Conservation (phyloP, 2,888 invertebrate species). For the Drosophila pegasa region DNA sequence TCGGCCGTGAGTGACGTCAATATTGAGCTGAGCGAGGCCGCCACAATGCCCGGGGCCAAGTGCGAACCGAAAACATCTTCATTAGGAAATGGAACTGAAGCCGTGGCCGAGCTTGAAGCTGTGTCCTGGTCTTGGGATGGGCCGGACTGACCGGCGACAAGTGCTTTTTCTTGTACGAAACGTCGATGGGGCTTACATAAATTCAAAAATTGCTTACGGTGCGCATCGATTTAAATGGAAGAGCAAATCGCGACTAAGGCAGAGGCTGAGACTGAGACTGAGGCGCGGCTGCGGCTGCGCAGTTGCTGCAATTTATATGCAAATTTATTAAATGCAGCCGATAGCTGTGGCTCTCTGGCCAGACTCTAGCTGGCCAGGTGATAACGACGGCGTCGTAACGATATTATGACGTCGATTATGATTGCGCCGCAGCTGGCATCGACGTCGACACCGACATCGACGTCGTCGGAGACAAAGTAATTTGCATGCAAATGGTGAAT, state of each 20-base stretch:
- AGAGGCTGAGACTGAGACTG: slow-evolving; percentile 18
- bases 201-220: slow-evolving; percentile 81
- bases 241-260: slow-evolving; percentile 31
- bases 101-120: slow-evolving; percentile 12
- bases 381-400: slow-evolving; percentile 68
- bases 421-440: slow-evolving; percentile 56
- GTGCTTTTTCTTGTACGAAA: slow-evolving; percentile 82
- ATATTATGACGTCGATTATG: slow-evolving; percentile 78
- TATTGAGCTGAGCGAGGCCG: slow-evolving; percentile 12
- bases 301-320: slow-evolving; percentile 74
- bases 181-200: slow-evolving; percentile 80
- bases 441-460: slow-evolving; percentile 11
- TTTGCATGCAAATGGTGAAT: slow-evolving; percentile 80
- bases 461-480: slow-evolving; percentile 48
- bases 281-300: slow-evolving; percentile 31
- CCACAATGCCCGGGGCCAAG: slow-evolving; percentile 45
- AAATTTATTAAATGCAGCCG: slow-evolving; percentile 69
- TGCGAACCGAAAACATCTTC: slow-evolving; percentile 66
- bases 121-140: slow-evolving; percentile 1
- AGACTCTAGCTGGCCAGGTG: slow-evolving; percentile 55
- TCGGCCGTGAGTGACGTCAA: slow-evolving; percentile 58
- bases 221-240: slow-evolving; percentile 80
- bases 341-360: slow-evolving; percentile 24
- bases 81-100: slow-evolving; percentile 61
- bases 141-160: slow-evolving; percentile 63